Evolutionary conservation across 1,140 invertebrate species (phyloP), one percentile per base, ranked within the genome.

Genomic region (Drosophila sproati): DNA sequence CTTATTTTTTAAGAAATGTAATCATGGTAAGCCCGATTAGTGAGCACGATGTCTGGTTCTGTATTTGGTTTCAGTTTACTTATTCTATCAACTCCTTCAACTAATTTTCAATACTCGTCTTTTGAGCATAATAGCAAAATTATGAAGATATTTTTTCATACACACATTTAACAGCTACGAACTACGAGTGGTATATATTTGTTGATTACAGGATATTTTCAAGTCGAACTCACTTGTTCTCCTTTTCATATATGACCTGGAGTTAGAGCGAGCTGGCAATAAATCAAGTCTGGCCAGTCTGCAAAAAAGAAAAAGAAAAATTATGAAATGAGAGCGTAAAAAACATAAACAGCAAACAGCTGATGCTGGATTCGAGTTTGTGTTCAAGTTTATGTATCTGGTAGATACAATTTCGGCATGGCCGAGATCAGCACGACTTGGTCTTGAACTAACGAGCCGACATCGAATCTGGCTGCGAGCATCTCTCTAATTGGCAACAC

Each of bases 261-360:
- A 37, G 62, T 50, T 51, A 71, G 50, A 73, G 54, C 32, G 54
- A 73, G 73, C 32, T 45, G 63, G 54, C 67, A 50, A 87, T 88
- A 87, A 87, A 87, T 87, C 82, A 87, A 87, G 82, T 81, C 78
- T 78, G 78, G 82, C 73, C 56, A 85, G 81, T 87, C 39, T 72
- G 66, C 54, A 67, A 76, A 61, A 62, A 41, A 70, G 78, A 76
- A 82, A 72, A 61, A 62, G 45, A 70, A 82, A 76, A 82, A 72
- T 76, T 29, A 31, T 79, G 63, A 64, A 68, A 77, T 69, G 74
- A 74, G 78, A 64, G 59, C 68, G 75, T 45, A 71, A 83, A 77
- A 77, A 85, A 85, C 66, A 81, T 86, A 80, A 81, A 86, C 78
- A 81, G 61, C 68, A 35, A 88, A 87, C 83, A 87, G 83, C 82